Conservation (phyloP, 1,140 invertebrate genomes). For the Saxidomus purpurata region DNA sequence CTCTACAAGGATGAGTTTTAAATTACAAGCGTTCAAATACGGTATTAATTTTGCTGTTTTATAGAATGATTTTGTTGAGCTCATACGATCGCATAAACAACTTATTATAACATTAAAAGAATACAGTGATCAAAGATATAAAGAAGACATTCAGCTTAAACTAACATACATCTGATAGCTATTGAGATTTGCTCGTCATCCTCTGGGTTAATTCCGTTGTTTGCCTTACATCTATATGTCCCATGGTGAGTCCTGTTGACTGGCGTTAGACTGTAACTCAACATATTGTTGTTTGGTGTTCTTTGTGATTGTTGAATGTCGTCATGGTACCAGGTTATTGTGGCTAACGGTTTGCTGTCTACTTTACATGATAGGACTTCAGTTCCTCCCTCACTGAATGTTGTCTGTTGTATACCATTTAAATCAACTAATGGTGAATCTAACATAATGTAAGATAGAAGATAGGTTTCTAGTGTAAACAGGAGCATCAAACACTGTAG, state of each 20-base stretch:
- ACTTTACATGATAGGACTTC: background rate
- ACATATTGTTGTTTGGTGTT: background rate
- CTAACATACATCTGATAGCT: background rate
- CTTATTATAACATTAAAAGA: background rate
- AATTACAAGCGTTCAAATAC: background rate
- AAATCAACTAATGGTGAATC: background rate
- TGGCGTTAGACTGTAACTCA: background rate
- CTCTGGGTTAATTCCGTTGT: slow-evolving; percentile 5
- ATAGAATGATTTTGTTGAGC: background rate
- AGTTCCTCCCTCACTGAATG: background rate
- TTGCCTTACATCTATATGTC: background rate
- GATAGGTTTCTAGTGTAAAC: no score
- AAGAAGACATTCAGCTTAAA: background rate
- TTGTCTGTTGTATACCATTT: background rate
- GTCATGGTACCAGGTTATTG: background rate
- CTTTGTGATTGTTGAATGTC: background rate
- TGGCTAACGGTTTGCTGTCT: background rate
- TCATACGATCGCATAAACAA: background rate
- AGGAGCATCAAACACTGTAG: no score
- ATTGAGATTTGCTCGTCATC: background rate
- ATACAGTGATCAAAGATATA: background rate
- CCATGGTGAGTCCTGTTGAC: slow-evolving; percentile 10
- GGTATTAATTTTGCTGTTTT: no score
- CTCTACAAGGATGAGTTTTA: no score
- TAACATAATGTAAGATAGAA: background rate